Base-by-base conservation (phyloP, 2,888 invertebrate genomes). In the Limnephilus lunatus region DNA sequence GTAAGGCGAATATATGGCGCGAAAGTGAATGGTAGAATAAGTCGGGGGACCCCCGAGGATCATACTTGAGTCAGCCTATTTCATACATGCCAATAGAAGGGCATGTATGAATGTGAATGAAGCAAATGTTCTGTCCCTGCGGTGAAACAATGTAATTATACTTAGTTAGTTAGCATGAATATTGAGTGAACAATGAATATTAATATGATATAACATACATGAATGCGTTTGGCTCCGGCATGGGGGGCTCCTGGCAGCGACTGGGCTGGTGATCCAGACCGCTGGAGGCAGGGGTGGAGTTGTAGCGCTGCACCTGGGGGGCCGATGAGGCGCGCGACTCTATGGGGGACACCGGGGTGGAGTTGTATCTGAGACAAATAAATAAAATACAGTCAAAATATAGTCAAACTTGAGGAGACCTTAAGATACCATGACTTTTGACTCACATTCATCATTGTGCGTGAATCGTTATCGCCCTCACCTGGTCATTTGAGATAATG, bases 261-360 rank as follows among this genome's bases (percentile, higher is more conserved):
- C 81, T 93, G 81, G 87, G 90, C 80, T 92, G 93, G 48, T 89
- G 81, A 86, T 93, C 93, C 53, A 93, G 91, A 15, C 93, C 92
- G 19, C 92, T 93, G 44, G 93, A 91, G 12, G 96, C 96, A 0
- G 96, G 96, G 82, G 96, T 96, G 2, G 96, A 96, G 95, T 96
- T 96, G 95, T 96, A 96, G 14, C 96, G 94, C 94, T 96, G 96
- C 81, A 96, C 94, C 44, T 95, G 94, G 89, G 96, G 95, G 19
- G 94, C 95, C 94, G 95, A 95, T 93, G 95, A 92, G 9, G 92
- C 91, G 31, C 93, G 85, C 11, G 93, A 3, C 95, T 95, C 95
- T 95, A 93, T 95, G 93, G 95, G 97, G 95, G 95, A 97, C 31
- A 96, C 96, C 9, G 96, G 96, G 91, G 96, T 96, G 48, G 96